phyloP scores from a whole-genome alignment of 2,797 vertebrate species.

The Labroides dimidiatus region DNA sequence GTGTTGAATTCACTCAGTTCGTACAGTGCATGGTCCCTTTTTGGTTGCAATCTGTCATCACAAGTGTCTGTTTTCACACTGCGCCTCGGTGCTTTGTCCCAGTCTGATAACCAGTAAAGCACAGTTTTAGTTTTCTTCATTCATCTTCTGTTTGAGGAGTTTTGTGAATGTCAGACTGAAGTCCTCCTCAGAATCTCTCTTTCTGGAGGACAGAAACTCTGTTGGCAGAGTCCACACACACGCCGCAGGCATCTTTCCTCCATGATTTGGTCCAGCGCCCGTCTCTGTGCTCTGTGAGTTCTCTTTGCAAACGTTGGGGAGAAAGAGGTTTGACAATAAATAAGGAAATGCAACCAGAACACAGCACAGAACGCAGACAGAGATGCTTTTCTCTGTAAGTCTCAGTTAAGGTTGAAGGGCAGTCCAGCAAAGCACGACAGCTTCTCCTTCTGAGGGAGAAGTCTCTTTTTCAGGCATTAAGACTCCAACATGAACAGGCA shows the following conservation, averaged over 20 bases:
- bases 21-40: constrained; percentile 72
- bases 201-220: constrained; percentile 22
- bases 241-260: constrained; percentile 31
- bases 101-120: constrained; percentile 20
- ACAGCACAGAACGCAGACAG: constrained; percentile 29
- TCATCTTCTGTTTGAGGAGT: constrained; percentile 4
- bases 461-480: constrained; percentile 36
- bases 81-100: constrained; percentile 29
- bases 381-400: constrained; percentile 33
- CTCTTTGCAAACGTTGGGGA: constrained; percentile 37
- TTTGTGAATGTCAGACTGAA: constrained; percentile 20
- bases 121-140: background rate
- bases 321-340: constrained; percentile 66
- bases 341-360: constrained; percentile 68
- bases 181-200: constrained; percentile 21
- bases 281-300: constrained; percentile 34
- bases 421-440: constrained; percentile 45
- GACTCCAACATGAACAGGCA: constrained; percentile 73
- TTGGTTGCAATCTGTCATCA: constrained; percentile 67
- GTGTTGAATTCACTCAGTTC: constrained; percentile 49
- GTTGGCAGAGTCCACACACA: constrained; percentile 21
- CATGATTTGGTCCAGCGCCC: constrained; percentile 35
- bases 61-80: constrained; percentile 46
- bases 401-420: constrained; percentile 51
- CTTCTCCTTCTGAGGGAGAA: constrained; percentile 35